phyloP scores from a whole-genome alignment of 2,797 vertebrate species.

The Vultur gryphus region DNA sequence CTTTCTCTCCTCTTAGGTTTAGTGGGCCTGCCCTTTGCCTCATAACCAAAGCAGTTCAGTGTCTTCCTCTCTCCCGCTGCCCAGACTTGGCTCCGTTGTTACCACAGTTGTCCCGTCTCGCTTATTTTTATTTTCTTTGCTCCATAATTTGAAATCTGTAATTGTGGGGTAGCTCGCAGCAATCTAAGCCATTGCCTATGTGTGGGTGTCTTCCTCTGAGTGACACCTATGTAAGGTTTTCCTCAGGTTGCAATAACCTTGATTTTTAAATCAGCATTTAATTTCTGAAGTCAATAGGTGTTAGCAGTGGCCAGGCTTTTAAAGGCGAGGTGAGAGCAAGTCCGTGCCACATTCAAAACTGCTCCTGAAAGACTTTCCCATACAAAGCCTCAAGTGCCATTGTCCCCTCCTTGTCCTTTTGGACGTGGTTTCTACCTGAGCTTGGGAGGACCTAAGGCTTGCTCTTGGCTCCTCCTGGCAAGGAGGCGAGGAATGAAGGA shows the following conservation, averaged over 20 bases:
- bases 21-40: neutral
- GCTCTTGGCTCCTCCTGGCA: neutral
- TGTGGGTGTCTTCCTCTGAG: neutral
- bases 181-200: neutral
- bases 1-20: neutral
- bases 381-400: accelerated
- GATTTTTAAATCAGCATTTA: neutral
- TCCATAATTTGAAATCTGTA: neutral
- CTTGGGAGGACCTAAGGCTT: neutral
- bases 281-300: neutral
- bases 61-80: neutral
- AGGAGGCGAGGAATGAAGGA: neutral
- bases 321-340: neutral
- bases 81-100: neutral
- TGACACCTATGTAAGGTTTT: neutral
- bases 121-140: neutral
- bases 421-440: neutral
- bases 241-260: neutral
- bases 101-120: neutral
- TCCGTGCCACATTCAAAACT: neutral
- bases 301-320: neutral
- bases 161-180: neutral
- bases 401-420: neutral
- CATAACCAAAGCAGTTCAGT: neutral
- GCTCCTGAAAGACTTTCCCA: neutral